Percentiles rank a stretch among this genome's conserved stretches.
These are phyloP conservation scores for Limnothrissa miodon DNA, from an alignment of 2,113 vertebrate species.

Conservation along the genomic window DNA sequence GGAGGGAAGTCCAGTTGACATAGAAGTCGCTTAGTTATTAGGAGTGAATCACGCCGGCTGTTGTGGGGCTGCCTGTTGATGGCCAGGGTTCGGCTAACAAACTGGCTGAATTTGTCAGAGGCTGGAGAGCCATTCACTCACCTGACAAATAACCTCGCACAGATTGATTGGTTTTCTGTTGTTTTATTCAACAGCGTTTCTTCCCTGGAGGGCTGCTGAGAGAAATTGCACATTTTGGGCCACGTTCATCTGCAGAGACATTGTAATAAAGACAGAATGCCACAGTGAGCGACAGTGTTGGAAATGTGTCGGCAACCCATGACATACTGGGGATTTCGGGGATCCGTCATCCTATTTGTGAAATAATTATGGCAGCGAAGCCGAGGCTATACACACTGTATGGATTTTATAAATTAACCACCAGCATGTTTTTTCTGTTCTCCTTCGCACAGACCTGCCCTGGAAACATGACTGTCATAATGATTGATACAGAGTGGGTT, in stretches of 20 bases:
- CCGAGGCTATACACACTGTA: slow-evolving; percentile 30
- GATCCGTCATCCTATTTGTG: slow-evolving; percentile 44
- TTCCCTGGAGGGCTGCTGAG: slow-evolving; percentile 48
- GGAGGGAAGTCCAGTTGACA: not conserved
- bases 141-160: slow-evolving; percentile 64
- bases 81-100: slow-evolving; percentile 30
- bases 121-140: slow-evolving; percentile 49
- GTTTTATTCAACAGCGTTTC: slow-evolving; percentile 67
- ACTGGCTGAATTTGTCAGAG: slow-evolving; percentile 51
- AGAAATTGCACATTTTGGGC: slow-evolving; percentile 51
- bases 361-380: slow-evolving; percentile 16
- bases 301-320: slow-evolving; percentile 44
- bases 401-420: slow-evolving; percentile 53
- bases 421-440: slow-evolving; percentile 34
- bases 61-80: not conserved
- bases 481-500: slow-evolving; percentile 38
- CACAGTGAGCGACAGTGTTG: slow-evolving; percentile 24
- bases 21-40: not conserved
- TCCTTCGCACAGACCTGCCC: slow-evolving; percentile 28
- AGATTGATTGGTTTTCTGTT: slow-evolving; percentile 67
- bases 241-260: slow-evolving; percentile 24
- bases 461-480: slow-evolving; percentile 37
- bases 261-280: slow-evolving; percentile 47
- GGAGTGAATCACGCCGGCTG: not conserved
- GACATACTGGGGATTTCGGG: slow-evolving; percentile 29